Conservation (phyloP, 2,797 vertebrate genomes). For the Anolis apletophallus region DNA sequence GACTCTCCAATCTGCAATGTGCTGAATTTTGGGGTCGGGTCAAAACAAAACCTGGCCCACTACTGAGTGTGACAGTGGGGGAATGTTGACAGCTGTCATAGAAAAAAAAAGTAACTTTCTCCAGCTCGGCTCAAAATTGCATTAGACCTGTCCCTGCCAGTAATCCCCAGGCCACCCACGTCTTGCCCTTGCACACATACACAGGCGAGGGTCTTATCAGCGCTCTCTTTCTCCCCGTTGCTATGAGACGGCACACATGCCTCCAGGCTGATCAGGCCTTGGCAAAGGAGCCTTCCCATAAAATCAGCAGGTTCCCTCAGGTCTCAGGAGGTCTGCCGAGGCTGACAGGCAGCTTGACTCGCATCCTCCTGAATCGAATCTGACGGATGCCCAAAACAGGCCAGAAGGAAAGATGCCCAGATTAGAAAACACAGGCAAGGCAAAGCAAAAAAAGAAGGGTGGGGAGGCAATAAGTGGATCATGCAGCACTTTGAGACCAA, state of each 20-base stretch:
- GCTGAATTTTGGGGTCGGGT: not conserved
- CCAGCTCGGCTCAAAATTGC: not conserved
- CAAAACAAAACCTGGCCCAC: not conserved
- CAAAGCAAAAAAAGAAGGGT: not conserved
- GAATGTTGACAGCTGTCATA: too few species aligned
- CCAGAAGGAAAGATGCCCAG: not conserved
- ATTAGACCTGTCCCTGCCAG: too few species aligned
- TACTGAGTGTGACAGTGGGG: too few species aligned
- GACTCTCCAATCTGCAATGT: not conserved
- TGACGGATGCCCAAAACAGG: not conserved
- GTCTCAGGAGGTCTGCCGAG: too few species aligned
- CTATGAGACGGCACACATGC: conserved; percentile 18
- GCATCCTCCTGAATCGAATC: not conserved
- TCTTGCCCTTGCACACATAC: too few species aligned
- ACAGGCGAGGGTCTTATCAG: not conserved
- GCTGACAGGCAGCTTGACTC: not conserved
- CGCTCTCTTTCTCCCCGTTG: conserved; percentile 10
- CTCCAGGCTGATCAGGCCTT: not conserved
- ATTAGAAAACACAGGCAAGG: not conserved
- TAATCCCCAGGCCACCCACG: not conserved
- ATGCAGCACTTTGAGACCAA: too few species aligned
- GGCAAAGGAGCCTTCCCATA: not conserved
- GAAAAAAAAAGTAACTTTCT: too few species aligned
- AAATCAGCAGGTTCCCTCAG: not conserved
- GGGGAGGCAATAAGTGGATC: not conserved